Conservation (phyloP, 2,888 invertebrate species). For the Agrotis clavis region DNA sequence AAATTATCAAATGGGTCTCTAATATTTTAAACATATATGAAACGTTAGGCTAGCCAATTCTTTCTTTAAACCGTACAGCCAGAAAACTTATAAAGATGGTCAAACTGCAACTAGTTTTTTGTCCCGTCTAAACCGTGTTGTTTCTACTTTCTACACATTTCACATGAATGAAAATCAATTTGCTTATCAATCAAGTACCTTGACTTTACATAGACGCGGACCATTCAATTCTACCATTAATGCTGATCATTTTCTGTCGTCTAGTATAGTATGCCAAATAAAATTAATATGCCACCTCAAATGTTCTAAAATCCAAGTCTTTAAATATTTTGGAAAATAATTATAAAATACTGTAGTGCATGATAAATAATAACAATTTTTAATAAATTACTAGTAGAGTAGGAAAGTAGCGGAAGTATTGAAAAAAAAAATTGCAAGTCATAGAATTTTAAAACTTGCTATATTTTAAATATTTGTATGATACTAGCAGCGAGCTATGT, state of each 20-base stretch:
- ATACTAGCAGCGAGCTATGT: conserved; percentile 8
- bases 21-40: neutral
- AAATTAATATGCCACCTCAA: conserved; percentile 11
- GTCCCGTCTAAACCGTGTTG: neutral
- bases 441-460: too few species aligned
- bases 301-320: neutral
- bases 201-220: neutral
- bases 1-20: conserved; percentile 23
- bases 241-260: neutral
- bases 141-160: neutral
- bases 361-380: neutral
- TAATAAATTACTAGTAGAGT: neutral
- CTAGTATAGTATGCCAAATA: neutral
- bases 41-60: neutral
- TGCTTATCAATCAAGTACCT: conserved; percentile 10
- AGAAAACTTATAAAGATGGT: neutral
- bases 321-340: conserved; percentile 3
- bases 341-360: neutral
- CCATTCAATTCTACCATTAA: conserved; percentile 13
- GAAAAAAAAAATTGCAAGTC: neutral
- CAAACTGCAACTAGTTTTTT: too few species aligned
- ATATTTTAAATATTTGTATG: conserved; percentile 6
- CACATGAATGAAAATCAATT: neutral
- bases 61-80: neutral
- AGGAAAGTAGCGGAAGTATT: neutral